Percentiles rank a stretch among this genome's conserved stretches.
Evolutionary conservation across 1,140 invertebrate species (phyloP).

Genomic region (Leptinotarsa undecemlineata): DNA sequence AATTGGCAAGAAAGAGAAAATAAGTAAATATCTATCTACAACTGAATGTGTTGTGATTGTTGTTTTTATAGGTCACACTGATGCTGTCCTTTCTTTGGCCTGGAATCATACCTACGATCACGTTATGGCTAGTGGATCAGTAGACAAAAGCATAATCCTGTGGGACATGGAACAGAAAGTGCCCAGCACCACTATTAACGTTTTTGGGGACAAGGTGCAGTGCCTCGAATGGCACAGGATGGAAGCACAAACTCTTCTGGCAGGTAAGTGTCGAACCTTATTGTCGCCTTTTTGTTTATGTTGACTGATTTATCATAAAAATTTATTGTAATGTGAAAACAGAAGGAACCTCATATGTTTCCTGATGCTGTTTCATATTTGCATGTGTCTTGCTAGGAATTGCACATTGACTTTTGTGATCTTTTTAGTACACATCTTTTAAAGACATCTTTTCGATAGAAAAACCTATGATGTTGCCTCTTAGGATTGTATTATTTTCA

Average conservation of each 20-base stretch:
- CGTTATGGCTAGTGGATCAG: constrained; percentile 89
- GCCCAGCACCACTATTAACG: constrained; percentile 72
- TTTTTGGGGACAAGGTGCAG: constrained; percentile 83
- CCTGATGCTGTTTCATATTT: no score
- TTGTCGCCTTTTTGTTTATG: neutral
- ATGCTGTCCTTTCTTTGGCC: constrained; percentile 88
- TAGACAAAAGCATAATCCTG: constrained; percentile 83
- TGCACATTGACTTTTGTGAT: no score
- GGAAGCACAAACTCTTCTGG: constrained; percentile 79
- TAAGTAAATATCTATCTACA: no score
- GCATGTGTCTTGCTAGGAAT: no score
- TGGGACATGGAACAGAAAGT: constrained; percentile 88
- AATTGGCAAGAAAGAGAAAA: no score
- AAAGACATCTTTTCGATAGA: no score
- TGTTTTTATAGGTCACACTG: constrained; percentile 70
- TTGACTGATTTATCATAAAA: no score
- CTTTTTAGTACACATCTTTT: no score
- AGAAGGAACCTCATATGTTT: no score
- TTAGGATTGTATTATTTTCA: no score
- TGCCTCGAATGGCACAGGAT: constrained; percentile 84
- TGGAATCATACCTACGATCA: constrained; percentile 86
- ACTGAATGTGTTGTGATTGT: neutral
- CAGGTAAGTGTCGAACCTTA: constrained; percentile 61
- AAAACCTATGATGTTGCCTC: no score
- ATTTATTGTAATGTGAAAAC: no score